A percentile compares a stretch with the other conserved stretches of the same genome.
Evolutionary conservation across 1,140 invertebrate genomes (phyloP).

Genomic region (Chlorops oryzae): DNA sequence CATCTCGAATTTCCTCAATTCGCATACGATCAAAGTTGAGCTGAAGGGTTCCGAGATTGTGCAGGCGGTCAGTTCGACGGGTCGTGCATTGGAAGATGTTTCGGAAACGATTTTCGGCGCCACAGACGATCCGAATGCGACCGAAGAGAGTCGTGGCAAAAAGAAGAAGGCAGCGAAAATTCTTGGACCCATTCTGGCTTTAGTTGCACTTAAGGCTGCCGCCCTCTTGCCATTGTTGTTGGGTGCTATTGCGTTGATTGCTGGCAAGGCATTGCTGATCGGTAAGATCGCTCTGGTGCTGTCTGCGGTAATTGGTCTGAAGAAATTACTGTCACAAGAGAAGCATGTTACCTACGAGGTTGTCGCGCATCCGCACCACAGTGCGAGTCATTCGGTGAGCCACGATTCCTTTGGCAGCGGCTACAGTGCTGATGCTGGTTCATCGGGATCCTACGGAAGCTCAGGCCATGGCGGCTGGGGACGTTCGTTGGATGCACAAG

Average conservation of each 20-base stretch:
- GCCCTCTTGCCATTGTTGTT: conserved; percentile 69
- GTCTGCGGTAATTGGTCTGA: conserved; percentile 72
- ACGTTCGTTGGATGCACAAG: conserved; percentile 63
- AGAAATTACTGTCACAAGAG: conserved; percentile 67
- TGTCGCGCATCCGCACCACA: conserved; percentile 73
- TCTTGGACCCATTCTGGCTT: conserved; percentile 66
- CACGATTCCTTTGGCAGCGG: conserved; percentile 61
- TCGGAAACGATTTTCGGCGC: conserved; percentile 58
- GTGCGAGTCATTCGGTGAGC: conserved; percentile 54
- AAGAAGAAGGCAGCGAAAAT: conserved; percentile 76
- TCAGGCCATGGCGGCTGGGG: conserved; percentile 63
- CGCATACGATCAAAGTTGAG: conserved; percentile 76
- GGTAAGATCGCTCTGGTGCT: conserved; percentile 77
- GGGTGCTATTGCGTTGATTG: conserved; percentile 72
- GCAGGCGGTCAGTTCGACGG: conserved; percentile 68
- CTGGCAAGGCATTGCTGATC: conserved; percentile 75
- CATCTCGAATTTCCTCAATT: conserved; percentile 65
- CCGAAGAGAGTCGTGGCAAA: conserved; percentile 65
- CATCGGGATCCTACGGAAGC: conserved; percentile 52
- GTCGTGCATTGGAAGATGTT: conserved; percentile 66
- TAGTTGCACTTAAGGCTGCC: conserved; percentile 69
- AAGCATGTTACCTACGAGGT: conserved; percentile 82
- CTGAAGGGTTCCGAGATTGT: conserved; percentile 76
- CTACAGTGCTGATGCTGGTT: conserved; percentile 53
- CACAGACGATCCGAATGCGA: conserved; percentile 48